Base-by-base conservation (phyloP, 2,888 invertebrate species). In the Girardia tigrina region DNA sequence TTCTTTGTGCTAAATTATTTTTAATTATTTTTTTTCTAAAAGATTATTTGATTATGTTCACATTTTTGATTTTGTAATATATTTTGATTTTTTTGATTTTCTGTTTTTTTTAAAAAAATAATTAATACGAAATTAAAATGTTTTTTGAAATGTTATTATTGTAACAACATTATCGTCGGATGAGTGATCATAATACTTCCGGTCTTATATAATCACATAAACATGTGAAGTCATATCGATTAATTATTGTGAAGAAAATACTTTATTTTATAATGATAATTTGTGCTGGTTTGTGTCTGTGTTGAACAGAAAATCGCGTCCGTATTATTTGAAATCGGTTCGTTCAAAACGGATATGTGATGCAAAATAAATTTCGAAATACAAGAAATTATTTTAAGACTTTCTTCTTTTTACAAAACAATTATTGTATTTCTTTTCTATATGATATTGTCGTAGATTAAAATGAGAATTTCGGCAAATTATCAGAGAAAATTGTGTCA, bases 31-130 rank as follows among this genome's bases (percentile, higher is more conserved):
- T 56, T 56, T 56, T 2, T 56, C n/a, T n/a, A n/a, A 56, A 56
- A 56, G 56, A 56, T 56, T 56, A 56, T 56, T 56, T 36, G 36
- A 56, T 56, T 56, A 56, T 56, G 23, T 56, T 56, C 56, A 56
- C 56, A 56, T 56, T 56, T n/a, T 56, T 56, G 56, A 56, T 56
- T 56, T 23, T 56, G 56, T 56, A 56, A 56, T 56, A 56, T 56
- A 12, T 56, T 56, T 56, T 56, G 56, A 56, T 56, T 36, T 36
- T 36, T 36, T 36, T 56, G 56, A 56, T 56, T 56, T 56, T 56
- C 20, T 56, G 4, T 56, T n/a, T 4, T 20, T 56, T 56, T 56
- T 56, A 56, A 20, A 20, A 20, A 56, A n/a, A 8, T 36, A 36
- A 36, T 36, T 12, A 36, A 36, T n/a, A 16, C 2, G 20, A 16